phyloP scores from a whole-genome alignment of 2,113 vertebrate species.

The Egretta garzetta region DNA sequence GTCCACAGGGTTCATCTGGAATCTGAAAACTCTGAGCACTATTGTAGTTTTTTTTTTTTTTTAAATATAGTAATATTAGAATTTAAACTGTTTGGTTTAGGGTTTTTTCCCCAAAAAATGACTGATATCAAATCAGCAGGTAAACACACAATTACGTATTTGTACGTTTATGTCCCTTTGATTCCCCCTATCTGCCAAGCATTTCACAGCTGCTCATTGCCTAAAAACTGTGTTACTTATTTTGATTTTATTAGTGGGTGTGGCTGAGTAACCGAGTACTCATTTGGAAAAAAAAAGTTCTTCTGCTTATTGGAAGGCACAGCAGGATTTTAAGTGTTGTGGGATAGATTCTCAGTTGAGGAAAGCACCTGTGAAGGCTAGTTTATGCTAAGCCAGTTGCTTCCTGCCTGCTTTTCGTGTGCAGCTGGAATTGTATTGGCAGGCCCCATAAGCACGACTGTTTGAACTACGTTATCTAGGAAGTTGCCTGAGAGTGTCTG shows the following conservation, averaged over 20 bases:
- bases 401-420: not conserved
- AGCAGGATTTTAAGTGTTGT: not conserved
- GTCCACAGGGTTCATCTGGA: not conserved
- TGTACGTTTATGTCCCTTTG: not conserved
- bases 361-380: not conserved
- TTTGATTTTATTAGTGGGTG: not conserved
- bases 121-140: not conserved
- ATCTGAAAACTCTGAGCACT: not conserved
- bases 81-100: not conserved
- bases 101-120: rapidly evolving
- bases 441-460: not conserved
- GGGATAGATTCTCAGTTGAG: not conserved
- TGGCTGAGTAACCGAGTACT: not conserved
- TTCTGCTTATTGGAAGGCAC: not conserved
- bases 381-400: not conserved
- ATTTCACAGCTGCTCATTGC: not conserved
- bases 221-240: not conserved
- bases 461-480: not conserved
- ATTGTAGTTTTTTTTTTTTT: rapidly evolving
- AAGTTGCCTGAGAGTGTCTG: not conserved
- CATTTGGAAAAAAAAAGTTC: not conserved
- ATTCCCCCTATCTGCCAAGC: not conserved
- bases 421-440: not conserved
- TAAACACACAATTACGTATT: not conserved
- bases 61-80: not conserved